These are phyloP conservation scores for Drosophila pseudotalamancana DNA, from an alignment of 2,888 invertebrate genomes.

Conservation along the genomic window DNA sequence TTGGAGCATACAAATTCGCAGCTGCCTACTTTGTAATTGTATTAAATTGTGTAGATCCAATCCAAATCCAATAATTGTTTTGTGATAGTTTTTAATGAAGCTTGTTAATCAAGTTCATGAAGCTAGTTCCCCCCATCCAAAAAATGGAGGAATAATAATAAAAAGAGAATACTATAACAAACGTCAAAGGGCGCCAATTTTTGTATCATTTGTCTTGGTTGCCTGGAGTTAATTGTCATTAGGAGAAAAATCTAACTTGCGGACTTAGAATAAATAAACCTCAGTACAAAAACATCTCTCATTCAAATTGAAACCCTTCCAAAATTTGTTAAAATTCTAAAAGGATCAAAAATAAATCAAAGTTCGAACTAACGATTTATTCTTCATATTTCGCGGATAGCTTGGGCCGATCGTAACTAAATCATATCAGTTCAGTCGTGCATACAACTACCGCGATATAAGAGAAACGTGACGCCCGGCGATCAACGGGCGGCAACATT, in stretches of 20 bases:
- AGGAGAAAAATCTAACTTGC: slow-evolving; percentile 6
- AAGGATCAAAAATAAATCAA: slow-evolving; percentile 75
- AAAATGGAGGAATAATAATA: slow-evolving; percentile 27
- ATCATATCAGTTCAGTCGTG: slow-evolving; percentile 44
- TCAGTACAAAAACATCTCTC: slow-evolving; percentile 71
- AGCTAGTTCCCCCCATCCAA: slow-evolving; percentile 31
- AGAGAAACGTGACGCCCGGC: slow-evolving; percentile 58
- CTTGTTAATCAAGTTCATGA: slow-evolving; percentile 49
- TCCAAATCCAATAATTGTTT: slow-evolving; percentile 76
- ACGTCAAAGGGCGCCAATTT: neutral
- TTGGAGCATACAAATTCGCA: slow-evolving; percentile 18
- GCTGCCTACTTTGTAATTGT: slow-evolving; percentile 40
- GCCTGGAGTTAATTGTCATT: slow-evolving; percentile 18
- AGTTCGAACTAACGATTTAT: slow-evolving; percentile 69
- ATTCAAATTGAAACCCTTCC: slow-evolving; percentile 68
- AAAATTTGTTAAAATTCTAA: slow-evolving; percentile 77
- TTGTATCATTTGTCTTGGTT: neutral
- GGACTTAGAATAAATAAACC: slow-evolving; percentile 1
- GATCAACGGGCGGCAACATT: slow-evolving; percentile 59
- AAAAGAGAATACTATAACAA: slow-evolving; percentile 10
- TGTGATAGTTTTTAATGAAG: slow-evolving; percentile 75
- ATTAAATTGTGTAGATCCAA: slow-evolving; percentile 72
- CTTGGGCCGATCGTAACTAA: slow-evolving; percentile 51
- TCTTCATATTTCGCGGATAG: slow-evolving; percentile 68
- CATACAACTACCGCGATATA: slow-evolving; percentile 46